Percentiles rank a stretch among this genome's conserved stretches.
phyloP scores from a whole-genome alignment of 2,888 invertebrate species.

The Thalpophila matura region DNA sequence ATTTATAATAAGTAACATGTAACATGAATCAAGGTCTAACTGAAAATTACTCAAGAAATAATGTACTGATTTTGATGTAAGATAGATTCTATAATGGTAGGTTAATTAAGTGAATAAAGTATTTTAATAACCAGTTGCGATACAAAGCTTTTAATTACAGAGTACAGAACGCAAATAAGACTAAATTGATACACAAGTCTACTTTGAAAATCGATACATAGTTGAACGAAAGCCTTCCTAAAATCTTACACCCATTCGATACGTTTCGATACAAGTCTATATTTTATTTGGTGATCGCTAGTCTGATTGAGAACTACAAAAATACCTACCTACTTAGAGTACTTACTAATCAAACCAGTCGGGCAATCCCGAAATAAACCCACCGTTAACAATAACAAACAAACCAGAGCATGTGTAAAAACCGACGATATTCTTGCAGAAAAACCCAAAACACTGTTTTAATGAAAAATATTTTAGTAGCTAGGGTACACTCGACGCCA shows the following conservation, averaged over 20 bases:
- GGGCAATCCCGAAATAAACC: background rate
- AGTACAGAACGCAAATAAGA: background rate
- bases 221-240: too few relatives aligned
- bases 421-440: too few relatives aligned
- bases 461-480: too few relatives aligned
- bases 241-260: background rate
- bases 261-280: background rate
- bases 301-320: background rate
- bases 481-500: too few relatives aligned
- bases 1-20: background rate
- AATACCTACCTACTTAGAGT: too few relatives aligned
- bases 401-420: too few relatives aligned
- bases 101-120: background rate
- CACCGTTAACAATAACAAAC: background rate
- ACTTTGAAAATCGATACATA: background rate
- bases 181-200: background rate
- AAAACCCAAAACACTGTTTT: too few relatives aligned
- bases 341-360: too few relatives aligned
- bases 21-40: constrained; percentile 9
- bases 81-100: background rate
- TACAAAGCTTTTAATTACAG: background rate
- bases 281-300: background rate
- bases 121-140: background rate
- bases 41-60: background rate
- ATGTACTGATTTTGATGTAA: background rate